phyloP scores from a whole-genome alignment of 2,113 vertebrate species.

The Tricholaema leucomelas region DNA sequence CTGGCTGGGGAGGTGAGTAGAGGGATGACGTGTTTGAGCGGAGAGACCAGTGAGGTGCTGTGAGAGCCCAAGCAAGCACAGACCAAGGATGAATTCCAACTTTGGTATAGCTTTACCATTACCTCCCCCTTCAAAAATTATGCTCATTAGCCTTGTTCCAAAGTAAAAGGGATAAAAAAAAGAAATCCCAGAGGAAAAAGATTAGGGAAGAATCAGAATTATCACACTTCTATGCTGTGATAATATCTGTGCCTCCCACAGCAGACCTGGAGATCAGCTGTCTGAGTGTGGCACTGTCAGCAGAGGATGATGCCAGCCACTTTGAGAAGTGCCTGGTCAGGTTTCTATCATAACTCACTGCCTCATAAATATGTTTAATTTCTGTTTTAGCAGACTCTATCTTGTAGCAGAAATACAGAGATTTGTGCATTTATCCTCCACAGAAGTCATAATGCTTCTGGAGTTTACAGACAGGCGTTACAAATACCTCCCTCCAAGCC shows the following conservation, averaged over 20 bases:
- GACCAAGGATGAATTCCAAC: not conserved
- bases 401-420: constrained; percentile 26
- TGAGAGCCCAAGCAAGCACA: not conserved
- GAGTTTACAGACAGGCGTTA: constrained; percentile 17
- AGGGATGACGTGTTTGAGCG: not conserved
- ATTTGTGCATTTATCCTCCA: constrained; percentile 31
- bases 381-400: constrained; percentile 16
- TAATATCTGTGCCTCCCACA: not conserved
- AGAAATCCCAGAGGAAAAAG: not conserved
- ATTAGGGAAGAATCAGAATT: not conserved
- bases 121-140: not conserved
- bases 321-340: constrained; percentile 30
- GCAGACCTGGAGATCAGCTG: not conserved
- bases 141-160: not conserved
- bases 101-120: not conserved
- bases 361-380: constrained; percentile 47
- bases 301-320: not conserved
- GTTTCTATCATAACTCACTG: constrained; percentile 5
- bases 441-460: not conserved
- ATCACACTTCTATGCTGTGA: not conserved
- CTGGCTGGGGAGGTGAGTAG: not conserved
- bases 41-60: fast-evolving
- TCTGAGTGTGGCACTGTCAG: not conserved
- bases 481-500: constrained; percentile 44
- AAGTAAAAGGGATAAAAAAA: not conserved